Conservation (phyloP, 2,797 vertebrate genomes). For the Phrynocephalus vlangalii region DNA sequence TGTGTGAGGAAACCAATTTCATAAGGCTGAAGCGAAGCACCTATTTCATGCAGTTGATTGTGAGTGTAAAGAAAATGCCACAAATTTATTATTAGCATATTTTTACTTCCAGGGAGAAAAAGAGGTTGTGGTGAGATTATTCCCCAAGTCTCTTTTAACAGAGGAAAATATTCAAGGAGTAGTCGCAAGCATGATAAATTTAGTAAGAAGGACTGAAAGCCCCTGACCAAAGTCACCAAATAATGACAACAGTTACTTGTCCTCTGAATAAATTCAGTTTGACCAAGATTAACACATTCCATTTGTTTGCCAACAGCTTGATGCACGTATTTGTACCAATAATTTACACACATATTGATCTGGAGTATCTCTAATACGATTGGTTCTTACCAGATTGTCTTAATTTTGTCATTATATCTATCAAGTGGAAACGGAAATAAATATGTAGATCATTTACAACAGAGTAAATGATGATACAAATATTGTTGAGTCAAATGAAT, state of each 20-base stretch:
- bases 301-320: not conserved
- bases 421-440: not conserved
- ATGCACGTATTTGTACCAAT: not conserved
- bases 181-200: not conserved
- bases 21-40: not conserved
- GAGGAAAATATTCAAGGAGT: not conserved
- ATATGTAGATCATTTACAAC: slow-evolving; percentile 1
- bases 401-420: not conserved
- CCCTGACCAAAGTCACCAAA: not conserved
- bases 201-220: not conserved
- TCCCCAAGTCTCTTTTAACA: not conserved
- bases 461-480: not conserved
- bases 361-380: not conserved
- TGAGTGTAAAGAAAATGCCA: not conserved
- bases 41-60: not conserved
- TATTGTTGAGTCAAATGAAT: not conserved
- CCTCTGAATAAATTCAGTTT: not conserved
- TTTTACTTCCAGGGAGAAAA: not conserved
- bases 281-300: not conserved
- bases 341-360: not conserved
- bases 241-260: slow-evolving; percentile 3
- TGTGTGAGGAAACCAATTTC: not conserved
- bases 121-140: not conserved
- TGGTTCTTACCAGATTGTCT: rapidly evolving
- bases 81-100: not conserved